phyloP scores from a whole-genome alignment of 2,113 vertebrate species.

The Uropsilus gracilis region DNA sequence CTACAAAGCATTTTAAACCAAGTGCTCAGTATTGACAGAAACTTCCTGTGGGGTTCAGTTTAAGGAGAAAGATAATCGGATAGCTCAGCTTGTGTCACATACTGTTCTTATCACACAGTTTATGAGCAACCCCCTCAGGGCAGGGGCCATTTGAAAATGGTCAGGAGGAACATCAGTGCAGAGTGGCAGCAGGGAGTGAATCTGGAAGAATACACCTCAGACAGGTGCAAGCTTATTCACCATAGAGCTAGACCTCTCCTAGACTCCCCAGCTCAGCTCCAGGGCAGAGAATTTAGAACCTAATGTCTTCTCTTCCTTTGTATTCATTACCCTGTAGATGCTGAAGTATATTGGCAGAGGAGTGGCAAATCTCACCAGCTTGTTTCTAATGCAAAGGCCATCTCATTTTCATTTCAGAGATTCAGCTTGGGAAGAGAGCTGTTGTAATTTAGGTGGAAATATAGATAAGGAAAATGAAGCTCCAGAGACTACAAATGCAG shows the following conservation, averaged over 20 bases:
- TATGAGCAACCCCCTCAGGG: neutral
- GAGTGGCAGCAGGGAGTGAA: neutral
- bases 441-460: neutral
- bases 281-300: neutral
- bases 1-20: neutral
- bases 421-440: neutral
- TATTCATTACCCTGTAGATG: neutral
- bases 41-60: neutral
- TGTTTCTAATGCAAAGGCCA: neutral
- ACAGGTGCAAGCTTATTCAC: neutral
- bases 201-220: neutral
- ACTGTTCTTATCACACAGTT: too few relatives aligned
- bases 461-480: conserved; percentile 4
- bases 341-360: neutral
- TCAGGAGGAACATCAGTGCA: neutral
- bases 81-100: neutral
- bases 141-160: neutral
- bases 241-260: neutral
- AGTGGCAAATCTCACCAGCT: neutral
- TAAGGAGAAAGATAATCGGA: neutral
- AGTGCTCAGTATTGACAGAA: neutral
- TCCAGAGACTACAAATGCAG: neutral
- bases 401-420: neutral
- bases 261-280: neutral
- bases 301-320: neutral